Evolutionary conservation across 2,888 invertebrate species (phyloP).

Genomic region (Leptopilina drosophilae): DNA sequence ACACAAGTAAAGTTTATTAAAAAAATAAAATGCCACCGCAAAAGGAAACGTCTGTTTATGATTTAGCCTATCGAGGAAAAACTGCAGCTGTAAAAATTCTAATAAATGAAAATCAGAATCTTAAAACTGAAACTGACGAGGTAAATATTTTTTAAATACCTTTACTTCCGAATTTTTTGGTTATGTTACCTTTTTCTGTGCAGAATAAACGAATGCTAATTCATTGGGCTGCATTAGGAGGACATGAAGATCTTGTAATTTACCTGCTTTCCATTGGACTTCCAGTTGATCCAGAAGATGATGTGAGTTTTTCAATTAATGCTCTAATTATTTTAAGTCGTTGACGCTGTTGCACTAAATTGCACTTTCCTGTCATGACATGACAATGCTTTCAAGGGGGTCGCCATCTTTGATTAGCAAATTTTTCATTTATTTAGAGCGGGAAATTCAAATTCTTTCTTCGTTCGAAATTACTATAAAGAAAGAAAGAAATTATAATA

Average conservation of each 20-base stretch:
- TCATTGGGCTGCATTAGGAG: constrained; percentile 90
- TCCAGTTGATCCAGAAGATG: constrained; percentile 85
- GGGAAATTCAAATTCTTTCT: no score
- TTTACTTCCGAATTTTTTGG: background rate
- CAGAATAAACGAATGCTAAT: constrained; percentile 86
- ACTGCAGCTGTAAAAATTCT: constrained; percentile 82
- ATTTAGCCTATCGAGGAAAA: constrained; percentile 86
- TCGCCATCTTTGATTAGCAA: background rate
- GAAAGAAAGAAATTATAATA: no score
- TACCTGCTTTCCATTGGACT: constrained; percentile 83
- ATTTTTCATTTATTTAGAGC: no score
- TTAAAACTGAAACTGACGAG: constrained; percentile 78
- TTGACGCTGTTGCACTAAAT: background rate
- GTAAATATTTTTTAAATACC: constrained; percentile 74
- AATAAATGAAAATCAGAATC: constrained; percentile 79
- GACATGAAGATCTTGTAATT: constrained; percentile 85
- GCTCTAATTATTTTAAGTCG: background rate
- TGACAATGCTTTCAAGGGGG: background rate
- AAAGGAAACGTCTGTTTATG: constrained; percentile 78
- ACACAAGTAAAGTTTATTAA: background rate
- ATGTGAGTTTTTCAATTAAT: constrained; percentile 77
- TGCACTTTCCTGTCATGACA: background rate
- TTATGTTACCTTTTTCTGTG: constrained; percentile 62
- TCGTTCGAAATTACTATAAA: no score
- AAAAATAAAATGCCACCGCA: constrained; percentile 54